Evolutionary conservation across 2,888 invertebrate species (phyloP).

Genomic region (Pristionchus exspectatus): DNA sequence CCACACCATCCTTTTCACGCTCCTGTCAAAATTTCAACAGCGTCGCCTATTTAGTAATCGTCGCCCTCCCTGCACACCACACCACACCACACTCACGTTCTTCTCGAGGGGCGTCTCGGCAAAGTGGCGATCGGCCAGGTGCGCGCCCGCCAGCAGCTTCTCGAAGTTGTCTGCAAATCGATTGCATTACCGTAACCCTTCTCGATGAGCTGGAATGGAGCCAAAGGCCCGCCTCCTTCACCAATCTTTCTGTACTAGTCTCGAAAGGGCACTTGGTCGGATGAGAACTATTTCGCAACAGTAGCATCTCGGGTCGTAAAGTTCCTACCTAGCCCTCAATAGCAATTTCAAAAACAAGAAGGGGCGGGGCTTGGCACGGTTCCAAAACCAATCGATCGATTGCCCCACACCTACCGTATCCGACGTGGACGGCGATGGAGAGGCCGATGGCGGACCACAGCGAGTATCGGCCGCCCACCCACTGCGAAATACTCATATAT

Average conservation of each 20-base stretch:
- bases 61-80: slow-evolving; percentile 26
- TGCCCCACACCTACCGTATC: slow-evolving; percentile 81
- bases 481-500: slow-evolving; percentile 80
- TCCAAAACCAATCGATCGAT: no score
- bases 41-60: not conserved
- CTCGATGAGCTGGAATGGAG: no score
- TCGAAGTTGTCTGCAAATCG: slow-evolving; percentile 88
- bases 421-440: slow-evolving; percentile 93
- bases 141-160: slow-evolving; percentile 91
- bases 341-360: no score
- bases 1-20: not conserved
- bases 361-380: no score
- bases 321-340: no score
- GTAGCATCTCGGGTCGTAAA: no score
- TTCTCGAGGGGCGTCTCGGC: slow-evolving; percentile 89
- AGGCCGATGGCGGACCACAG: slow-evolving; percentile 99
- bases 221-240: no score
- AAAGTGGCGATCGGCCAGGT: slow-evolving; percentile 95
- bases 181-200: no score
- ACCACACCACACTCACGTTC: slow-evolving; percentile 86
- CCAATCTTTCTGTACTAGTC: no score
- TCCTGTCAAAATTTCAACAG: slow-evolving; percentile 14
- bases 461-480: slow-evolving; percentile 98
- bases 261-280: no score
- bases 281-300: no score